These are phyloP conservation scores for Tridacna gigas DNA, from an alignment of 2,888 invertebrate species.

Conservation along the genomic window DNA sequence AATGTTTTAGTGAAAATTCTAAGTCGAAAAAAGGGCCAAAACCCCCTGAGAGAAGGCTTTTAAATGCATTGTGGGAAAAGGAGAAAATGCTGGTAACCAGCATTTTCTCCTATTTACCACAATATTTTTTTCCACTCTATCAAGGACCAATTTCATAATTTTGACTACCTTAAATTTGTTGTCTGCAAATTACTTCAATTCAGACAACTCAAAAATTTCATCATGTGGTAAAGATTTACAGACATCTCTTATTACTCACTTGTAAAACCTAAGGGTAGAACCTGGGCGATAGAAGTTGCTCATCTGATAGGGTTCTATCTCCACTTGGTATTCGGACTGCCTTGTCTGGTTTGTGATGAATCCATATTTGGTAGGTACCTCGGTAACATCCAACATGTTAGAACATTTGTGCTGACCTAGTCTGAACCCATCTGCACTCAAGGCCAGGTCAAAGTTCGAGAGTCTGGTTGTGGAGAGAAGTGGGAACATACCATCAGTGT, in stretches of 20 bases:
- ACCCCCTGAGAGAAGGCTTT: too few species aligned
- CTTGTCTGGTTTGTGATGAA: slow-evolving; percentile 81
- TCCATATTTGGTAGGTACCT: slow-evolving; percentile 74
- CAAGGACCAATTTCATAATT: too few species aligned
- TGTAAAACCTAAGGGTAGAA: slow-evolving; percentile 83
- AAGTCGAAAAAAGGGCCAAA: too few species aligned
- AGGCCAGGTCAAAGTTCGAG: slow-evolving; percentile 83
- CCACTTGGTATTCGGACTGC: slow-evolving; percentile 73
- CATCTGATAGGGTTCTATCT: slow-evolving; percentile 82
- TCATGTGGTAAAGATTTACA: too few species aligned
- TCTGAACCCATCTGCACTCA: slow-evolving; percentile 82
- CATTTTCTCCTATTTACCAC: too few species aligned
- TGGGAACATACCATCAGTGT: slow-evolving; percentile 84
- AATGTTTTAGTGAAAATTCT: too few species aligned
- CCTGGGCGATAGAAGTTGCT: slow-evolving; percentile 73
- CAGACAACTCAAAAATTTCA: too few species aligned
- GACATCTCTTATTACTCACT: slow-evolving; percentile 59
- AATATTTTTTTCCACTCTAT: too few species aligned
- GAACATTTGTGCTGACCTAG: slow-evolving; percentile 83
- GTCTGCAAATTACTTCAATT: too few species aligned
- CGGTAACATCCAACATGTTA: slow-evolving; percentile 82
- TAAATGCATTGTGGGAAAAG: too few species aligned
- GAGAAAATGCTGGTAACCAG: too few species aligned
- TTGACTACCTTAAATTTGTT: too few species aligned
- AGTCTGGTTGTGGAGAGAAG: slow-evolving; percentile 82